A percentile compares a stretch with the other conserved stretches of the same genome.
Conservation (phyloP, 2,113 vertebrate genomes). For the Lycocorax pyrrhopterus region DNA sequence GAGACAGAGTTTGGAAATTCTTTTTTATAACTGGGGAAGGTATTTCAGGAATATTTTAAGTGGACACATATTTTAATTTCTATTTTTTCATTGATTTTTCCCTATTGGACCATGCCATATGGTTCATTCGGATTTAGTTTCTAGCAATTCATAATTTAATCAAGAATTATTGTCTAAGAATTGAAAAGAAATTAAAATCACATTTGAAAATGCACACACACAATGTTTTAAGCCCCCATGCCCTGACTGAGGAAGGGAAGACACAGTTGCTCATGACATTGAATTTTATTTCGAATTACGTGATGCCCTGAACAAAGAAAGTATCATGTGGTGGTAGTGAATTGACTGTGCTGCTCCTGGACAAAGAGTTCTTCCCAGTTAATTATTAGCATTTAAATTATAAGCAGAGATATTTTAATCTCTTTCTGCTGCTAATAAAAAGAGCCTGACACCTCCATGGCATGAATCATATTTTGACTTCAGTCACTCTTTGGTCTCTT, state of each 20-base stretch:
- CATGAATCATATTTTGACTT: background rate
- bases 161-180: background rate
- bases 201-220: background rate
- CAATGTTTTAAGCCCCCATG: background rate
- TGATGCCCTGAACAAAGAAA: background rate
- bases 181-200: background rate
- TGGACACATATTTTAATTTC: background rate
- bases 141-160: background rate
- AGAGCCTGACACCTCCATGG: background rate
- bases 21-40: background rate
- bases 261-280: background rate
- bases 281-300: background rate
- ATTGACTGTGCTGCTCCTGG: background rate
- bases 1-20: background rate
- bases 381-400: constrained; percentile 3
- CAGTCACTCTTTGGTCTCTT: background rate
- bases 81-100: background rate
- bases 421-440: background rate
- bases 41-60: background rate
- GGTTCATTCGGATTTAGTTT: background rate
- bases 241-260: background rate
- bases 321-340: background rate
- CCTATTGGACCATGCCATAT: background rate
- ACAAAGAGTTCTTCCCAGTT: background rate
- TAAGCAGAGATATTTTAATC: background rate